Conservation (phyloP, 2,113 vertebrate species). For the Alethe castanea region DNA sequence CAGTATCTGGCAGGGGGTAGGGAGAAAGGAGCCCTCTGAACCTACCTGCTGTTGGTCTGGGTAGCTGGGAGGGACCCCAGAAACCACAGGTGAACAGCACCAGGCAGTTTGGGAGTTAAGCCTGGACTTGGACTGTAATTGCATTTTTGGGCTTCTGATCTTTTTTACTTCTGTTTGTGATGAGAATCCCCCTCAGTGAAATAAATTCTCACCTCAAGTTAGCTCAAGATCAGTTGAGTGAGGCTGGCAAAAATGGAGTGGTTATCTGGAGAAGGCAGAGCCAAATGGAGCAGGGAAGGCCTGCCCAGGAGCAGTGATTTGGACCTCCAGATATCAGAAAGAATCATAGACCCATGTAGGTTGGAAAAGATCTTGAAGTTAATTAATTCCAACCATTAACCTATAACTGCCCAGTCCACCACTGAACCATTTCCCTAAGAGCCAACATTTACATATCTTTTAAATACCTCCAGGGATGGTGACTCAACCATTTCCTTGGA, state of each 20-base stretch:
- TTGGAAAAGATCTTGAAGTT: background rate
- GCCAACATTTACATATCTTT: background rate
- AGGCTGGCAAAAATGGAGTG: fast-evolving
- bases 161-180: background rate
- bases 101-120: background rate
- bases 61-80: background rate
- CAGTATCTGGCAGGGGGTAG: background rate
- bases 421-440: background rate
- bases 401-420: background rate
- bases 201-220: background rate
- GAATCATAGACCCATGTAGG: background rate
- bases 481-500: background rate
- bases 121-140: background rate
- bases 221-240: background rate
- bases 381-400: background rate
- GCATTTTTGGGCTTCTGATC: background rate
- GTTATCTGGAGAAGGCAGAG: background rate
- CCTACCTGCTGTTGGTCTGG: background rate
- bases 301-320: background rate
- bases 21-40: background rate
- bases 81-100: background rate
- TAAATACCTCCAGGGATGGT: background rate
- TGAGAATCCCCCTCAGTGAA: background rate
- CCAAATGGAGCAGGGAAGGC: background rate
- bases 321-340: background rate